These are phyloP conservation scores for Drosophila phalerata DNA, from an alignment of 2,888 invertebrate genomes.

Conservation along the genomic window DNA sequence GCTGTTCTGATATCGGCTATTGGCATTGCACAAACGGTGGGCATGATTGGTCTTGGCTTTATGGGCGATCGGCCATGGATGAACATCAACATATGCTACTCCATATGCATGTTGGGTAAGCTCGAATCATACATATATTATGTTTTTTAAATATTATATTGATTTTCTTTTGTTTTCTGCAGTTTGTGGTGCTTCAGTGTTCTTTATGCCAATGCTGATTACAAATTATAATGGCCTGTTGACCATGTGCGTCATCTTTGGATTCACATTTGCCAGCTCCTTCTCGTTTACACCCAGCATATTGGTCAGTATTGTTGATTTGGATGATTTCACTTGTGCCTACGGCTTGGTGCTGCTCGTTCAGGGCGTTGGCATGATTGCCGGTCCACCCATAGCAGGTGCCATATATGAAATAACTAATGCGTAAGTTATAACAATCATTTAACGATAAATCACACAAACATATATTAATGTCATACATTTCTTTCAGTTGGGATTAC, in stretches of 20 bases:
- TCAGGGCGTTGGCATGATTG: constrained; percentile 96
- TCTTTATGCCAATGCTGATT: constrained; percentile 83
- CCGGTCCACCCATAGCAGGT: constrained; percentile 97
- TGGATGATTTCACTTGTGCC: constrained; percentile 96
- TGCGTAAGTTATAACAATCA: constrained; percentile 64
- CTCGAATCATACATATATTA: constrained; percentile 10
- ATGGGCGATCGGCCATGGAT: constrained; percentile 94
- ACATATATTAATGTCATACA: background rate
- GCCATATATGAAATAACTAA: constrained; percentile 83
- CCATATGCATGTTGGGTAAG: constrained; percentile 89
- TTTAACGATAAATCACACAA: background rate
- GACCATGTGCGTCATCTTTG: constrained; percentile 89
- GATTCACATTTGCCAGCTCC: constrained; percentile 95
- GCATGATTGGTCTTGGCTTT: constrained; percentile 95
- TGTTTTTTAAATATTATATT: background rate
- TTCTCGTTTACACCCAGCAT: constrained; percentile 96
- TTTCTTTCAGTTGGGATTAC: constrained; percentile 88
- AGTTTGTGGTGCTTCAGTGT: constrained; percentile 85
- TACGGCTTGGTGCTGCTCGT: constrained; percentile 95
- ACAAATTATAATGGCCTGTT: constrained; percentile 78
- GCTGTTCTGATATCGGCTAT: constrained; percentile 94
- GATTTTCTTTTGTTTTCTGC: constrained; percentile 1
- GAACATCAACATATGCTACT: constrained; percentile 93
- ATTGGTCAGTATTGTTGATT: constrained; percentile 93
- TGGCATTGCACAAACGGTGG: constrained; percentile 95